Conservation (phyloP, 2,888 invertebrate genomes). For the Erebia epiphron region DNA sequence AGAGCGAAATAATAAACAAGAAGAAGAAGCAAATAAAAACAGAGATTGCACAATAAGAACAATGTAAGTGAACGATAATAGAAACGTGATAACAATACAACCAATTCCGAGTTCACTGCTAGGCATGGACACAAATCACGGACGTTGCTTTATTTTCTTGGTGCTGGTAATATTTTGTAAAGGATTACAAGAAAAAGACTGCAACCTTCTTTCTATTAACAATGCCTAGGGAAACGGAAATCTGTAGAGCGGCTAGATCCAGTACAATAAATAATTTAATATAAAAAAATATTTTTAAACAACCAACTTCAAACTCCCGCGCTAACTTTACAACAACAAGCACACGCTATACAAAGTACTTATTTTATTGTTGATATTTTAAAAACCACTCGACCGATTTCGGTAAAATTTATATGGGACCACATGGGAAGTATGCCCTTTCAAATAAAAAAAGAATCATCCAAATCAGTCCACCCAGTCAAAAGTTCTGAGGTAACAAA, state of each 20-base stretch:
- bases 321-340: too few species aligned
- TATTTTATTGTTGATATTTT: too few species aligned
- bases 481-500: too few species aligned
- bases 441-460: too few species aligned
- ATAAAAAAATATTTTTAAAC: too few species aligned
- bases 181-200: conserved; percentile 36
- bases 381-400: too few species aligned
- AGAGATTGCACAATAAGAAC: conserved; percentile 31
- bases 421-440: too few species aligned
- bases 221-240: conserved; percentile 27
- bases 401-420: too few species aligned
- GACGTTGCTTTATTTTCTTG: conserved; percentile 31
- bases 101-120: conserved; percentile 32
- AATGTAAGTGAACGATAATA: conserved; percentile 35
- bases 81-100: conserved; percentile 40
- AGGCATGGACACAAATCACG: conserved; percentile 36
- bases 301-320: too few species aligned
- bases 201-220: conserved; percentile 34
- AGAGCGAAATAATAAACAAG: conserved; percentile 5
- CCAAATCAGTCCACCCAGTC: too few species aligned
- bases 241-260: conserved; percentile 7
- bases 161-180: conserved; percentile 36
- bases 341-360: too few species aligned
- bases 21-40: conserved; percentile 17
- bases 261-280: conserved; percentile 1